Evolutionary conservation across 2,797 vertebrate species (phyloP).

Genomic region (Sebastiscus albofasciatus): DNA sequence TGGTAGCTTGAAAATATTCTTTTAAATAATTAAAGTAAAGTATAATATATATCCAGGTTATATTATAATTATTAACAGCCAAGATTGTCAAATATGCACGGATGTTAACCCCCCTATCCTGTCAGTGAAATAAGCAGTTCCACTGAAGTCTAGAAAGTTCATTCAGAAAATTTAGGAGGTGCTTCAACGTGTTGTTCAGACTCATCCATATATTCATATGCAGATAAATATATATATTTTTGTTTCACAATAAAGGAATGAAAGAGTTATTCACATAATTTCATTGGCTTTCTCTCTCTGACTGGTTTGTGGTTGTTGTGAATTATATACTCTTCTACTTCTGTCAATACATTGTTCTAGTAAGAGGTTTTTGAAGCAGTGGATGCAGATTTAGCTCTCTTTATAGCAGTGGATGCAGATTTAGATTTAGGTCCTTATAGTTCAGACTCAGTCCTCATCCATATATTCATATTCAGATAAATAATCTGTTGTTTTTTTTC

Average conservation of each 20-base stretch:
- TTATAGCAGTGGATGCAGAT: too few species aligned
- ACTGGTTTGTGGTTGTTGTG: too few species aligned
- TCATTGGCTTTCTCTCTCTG: accelerated
- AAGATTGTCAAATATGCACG: accelerated
- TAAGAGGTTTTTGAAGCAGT: neutral
- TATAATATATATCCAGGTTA: accelerated
- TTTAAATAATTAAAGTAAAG: accelerated
- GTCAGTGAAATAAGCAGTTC: neutral
- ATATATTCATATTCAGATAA: neutral
- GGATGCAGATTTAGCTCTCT: too few species aligned
- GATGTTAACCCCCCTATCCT: neutral
- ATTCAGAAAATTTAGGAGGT: neutral
- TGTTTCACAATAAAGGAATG: too few species aligned
- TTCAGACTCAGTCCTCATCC: neutral
- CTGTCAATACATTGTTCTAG: too few species aligned
- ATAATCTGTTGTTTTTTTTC: neutral
- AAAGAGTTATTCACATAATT: too few species aligned
- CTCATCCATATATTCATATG: too few species aligned
- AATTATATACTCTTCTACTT: too few species aligned
- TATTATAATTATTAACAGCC: accelerated
- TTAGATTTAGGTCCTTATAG: neutral
- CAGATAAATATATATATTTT: too few species aligned
- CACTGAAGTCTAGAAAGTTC: constrained; percentile 36
- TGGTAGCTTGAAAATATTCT: accelerated
- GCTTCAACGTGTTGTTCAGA: too few species aligned